phyloP scores from a whole-genome alignment of 1,140 invertebrate genomes.

The Heliconius eleuchia region DNA sequence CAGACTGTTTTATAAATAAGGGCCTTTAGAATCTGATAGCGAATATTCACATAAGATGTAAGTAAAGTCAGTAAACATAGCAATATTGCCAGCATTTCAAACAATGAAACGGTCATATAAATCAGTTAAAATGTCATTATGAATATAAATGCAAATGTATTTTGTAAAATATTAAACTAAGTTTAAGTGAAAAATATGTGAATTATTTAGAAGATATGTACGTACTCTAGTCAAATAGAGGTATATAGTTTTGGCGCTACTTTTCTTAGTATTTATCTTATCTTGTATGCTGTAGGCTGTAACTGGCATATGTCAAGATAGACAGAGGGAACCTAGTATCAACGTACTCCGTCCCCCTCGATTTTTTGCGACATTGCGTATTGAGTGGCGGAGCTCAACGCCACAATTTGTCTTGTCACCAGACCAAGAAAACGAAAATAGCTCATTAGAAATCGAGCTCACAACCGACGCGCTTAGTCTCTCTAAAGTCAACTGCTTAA shows the following conservation, averaged over 20 bases:
- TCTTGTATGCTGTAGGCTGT: not conserved
- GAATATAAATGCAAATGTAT: constrained; percentile 6
- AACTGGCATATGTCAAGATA: not conserved
- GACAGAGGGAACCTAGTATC: not conserved
- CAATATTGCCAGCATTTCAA: not conserved
- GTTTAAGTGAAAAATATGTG: not conserved
- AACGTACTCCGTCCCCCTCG: not conserved
- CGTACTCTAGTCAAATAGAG: not conserved
- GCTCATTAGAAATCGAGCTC: not conserved
- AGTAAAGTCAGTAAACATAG: not conserved
- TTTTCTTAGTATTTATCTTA: not conserved
- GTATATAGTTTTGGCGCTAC: not conserved
- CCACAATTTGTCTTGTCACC: not conserved
- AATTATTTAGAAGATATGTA: not conserved
- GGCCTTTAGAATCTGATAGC: too few species aligned
- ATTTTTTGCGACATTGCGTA: not conserved
- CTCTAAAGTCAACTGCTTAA: too few species aligned
- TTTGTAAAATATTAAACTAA: constrained; percentile 1
- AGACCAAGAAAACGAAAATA: not conserved
- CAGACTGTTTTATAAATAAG: too few species aligned
- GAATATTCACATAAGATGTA: not conserved
- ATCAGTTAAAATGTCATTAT: constrained; percentile 11
- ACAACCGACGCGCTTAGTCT: too few species aligned
- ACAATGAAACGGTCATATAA: constrained; percentile 3
- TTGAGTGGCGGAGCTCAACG: not conserved